These are phyloP conservation scores for Anguilla megastoma DNA, from an alignment of 2,797 vertebrate genomes.

Conservation along the genomic window DNA sequence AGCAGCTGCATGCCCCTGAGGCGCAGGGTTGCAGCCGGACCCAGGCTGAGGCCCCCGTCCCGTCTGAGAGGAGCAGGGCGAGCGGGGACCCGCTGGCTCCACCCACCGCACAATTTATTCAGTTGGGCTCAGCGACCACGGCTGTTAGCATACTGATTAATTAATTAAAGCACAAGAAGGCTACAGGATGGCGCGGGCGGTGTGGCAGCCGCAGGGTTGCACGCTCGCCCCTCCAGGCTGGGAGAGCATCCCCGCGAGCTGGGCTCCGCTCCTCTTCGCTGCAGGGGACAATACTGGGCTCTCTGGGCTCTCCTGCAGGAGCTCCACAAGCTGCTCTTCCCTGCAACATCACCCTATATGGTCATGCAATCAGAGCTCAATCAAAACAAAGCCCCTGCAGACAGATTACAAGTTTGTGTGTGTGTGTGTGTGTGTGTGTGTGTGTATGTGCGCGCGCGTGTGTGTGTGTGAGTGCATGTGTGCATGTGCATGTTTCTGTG, in stretches of 20 bases:
- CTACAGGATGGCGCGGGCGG: neutral
- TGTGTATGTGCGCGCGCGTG: constrained; percentile 26
- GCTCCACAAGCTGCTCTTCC: constrained; percentile 41
- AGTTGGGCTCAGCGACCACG: too few species aligned
- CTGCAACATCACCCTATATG: constrained; percentile 69
- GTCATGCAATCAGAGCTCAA: constrained; percentile 57
- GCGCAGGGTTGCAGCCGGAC: neutral
- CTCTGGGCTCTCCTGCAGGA: constrained; percentile 42
- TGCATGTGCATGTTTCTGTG: constrained; percentile 18
- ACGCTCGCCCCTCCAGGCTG: neutral
- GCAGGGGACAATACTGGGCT: neutral
- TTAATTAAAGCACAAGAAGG: neutral
- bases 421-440: constrained; percentile 17
- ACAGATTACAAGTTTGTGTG: constrained; percentile 48
- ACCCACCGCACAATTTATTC: neutral
- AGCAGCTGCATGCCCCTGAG: neutral
- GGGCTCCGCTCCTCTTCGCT: neutral
- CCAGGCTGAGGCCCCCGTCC: neutral
- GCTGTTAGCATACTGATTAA: neutral
- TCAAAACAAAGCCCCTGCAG: constrained; percentile 29
- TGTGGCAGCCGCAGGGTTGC: neutral
- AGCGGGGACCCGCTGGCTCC: neutral
- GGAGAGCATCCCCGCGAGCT: neutral
- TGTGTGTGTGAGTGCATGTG: constrained; percentile 8
- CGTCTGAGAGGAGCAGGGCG: neutral